Percentiles rank a stretch among this genome's conserved stretches.
Conservation (phyloP, 2,113 vertebrate species). For the Neomonachus schauinslandi region DNA sequence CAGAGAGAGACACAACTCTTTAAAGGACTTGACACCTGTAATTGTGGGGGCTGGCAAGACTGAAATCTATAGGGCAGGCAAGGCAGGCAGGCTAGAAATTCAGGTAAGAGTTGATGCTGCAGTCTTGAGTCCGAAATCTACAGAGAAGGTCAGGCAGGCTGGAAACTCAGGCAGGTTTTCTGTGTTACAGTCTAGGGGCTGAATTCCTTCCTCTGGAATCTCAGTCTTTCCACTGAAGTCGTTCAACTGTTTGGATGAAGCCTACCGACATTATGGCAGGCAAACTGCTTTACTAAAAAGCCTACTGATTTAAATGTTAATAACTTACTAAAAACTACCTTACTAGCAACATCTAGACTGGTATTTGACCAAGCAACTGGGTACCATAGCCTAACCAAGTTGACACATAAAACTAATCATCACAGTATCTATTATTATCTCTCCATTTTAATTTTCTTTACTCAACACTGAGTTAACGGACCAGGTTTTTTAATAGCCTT, state of each 20-base stretch:
- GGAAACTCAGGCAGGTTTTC: neutral
- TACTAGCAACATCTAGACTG: neutral
- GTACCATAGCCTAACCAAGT: neutral
- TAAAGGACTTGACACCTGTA: neutral
- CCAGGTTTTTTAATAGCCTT: neutral
- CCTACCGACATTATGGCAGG: neutral
- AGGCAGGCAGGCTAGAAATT: neutral
- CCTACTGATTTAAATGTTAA: neutral
- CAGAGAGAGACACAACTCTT: neutral
- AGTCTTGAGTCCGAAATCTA: neutral
- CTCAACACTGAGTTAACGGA: neutral
- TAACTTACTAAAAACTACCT: neutral
- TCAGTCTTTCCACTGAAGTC: neutral
- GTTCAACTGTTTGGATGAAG: neutral
- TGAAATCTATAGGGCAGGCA: neutral
- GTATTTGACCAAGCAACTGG: neutral
- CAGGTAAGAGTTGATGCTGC: neutral
- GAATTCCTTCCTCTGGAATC: neutral
- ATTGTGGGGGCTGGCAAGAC: neutral
- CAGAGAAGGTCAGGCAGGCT: neutral
- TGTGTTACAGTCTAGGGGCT: neutral
- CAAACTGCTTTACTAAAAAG: neutral
- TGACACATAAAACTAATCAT: neutral
- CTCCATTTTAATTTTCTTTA: slow-evolving; percentile 26
- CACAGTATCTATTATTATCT: neutral